Base-by-base conservation (phyloP, 2,113 vertebrate genomes). In the Pycnonotus jocosus region DNA sequence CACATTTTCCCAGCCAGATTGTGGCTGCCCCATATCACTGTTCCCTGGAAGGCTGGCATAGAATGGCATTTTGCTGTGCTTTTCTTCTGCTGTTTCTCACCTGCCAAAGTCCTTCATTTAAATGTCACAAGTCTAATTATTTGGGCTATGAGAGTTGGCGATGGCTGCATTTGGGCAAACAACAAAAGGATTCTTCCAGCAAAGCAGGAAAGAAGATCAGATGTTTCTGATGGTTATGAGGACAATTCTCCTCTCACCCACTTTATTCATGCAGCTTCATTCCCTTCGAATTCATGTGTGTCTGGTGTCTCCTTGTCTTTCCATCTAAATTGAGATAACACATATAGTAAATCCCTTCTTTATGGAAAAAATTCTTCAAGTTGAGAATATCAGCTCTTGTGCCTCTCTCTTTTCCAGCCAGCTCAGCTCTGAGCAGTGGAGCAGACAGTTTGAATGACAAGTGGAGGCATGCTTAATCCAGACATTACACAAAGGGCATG, bases 21-120 rank as follows among this genome's bases (percentile, higher is more conserved):
- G 40, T 56, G 58, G 42, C 79, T 73, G 31, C 54, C 65, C 66
- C 10, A 6, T 64, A 57, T 60, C 64, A 17, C 64, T 2, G 2
- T 20, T 66, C 62, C 58, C 38, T 89, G 23, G 61, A 91, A 93
- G 51, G 71, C 74, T 91, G 44, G 68, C 47, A 54, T 1, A 14
- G 60, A 83, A 56, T 35, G 81, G 38, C 16, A 14, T 73, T 92
- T 88, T 68, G 56, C 69, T 92, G 56, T 92, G 62, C 66, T 91
- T 92, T 94, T 89, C 65, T 90, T 66, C 28, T 54, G 38, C 62
- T 81, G 14, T 83, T 93, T 88, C 80, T 74, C 90, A 92, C 82
- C 45, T 86, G 61, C 74, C 81, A 90, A 76, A 88, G 53, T 56
- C 40, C 56, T 73, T 92, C 57, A n/a, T 70, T 87, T 93, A 94